phyloP scores from a whole-genome alignment of 2,113 vertebrate genomes.

The Beaufortia kweichowensis region DNA sequence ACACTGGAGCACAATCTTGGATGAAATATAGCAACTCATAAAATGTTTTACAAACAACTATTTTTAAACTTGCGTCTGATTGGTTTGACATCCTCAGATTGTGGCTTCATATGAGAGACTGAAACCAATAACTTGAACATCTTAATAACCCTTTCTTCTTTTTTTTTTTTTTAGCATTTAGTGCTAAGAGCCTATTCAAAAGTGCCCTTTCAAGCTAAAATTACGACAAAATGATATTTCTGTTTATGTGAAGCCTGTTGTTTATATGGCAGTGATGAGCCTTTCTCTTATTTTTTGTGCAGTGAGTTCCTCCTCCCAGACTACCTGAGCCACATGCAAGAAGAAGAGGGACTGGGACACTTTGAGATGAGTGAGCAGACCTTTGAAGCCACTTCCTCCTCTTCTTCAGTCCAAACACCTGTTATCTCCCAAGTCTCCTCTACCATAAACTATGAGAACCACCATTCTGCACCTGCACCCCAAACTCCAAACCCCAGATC shows the following conservation, averaged over 20 bases:
- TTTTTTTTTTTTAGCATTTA: background rate
- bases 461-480: conserved; percentile 78
- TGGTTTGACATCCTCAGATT: conserved; percentile 34
- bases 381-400: conserved; percentile 55
- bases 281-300: background rate
- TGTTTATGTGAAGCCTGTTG: background rate
- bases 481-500: conserved; percentile 79
- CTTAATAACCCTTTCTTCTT: background rate
- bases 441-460: conserved; percentile 89
- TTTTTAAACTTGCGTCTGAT: conserved; percentile 24
- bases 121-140: background rate
- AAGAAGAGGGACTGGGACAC: conserved; percentile 54
- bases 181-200: too few relatives aligned
- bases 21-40: background rate
- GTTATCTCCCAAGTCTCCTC: conserved; percentile 92
- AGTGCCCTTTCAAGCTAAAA: too few relatives aligned
- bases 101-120: conserved; percentile 34
- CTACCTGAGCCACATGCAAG: conserved; percentile 61
- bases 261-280: background rate
- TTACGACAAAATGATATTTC: background rate
- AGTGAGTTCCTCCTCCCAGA: conserved; percentile 63
- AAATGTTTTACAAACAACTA: background rate
- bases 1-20: background rate
- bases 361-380: conserved; percentile 58
- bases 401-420: conserved; percentile 69